Conservation (phyloP, 2,888 invertebrate genomes). For the Drosophila dives region DNA sequence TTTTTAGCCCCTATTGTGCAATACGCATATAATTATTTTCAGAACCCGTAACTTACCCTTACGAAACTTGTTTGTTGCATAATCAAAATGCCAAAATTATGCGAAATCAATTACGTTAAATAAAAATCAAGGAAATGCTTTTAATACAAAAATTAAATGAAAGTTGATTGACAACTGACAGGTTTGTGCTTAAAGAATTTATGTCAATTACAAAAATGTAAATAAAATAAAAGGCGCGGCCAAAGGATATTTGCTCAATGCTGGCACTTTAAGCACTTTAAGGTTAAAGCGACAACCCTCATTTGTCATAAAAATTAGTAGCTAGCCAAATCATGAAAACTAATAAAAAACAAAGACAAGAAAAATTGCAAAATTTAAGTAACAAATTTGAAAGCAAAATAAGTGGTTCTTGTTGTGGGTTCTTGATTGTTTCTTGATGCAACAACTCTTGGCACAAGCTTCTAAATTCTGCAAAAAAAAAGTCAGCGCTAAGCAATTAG, state of each 20-base stretch:
- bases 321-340: not conserved
- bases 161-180: conserved; percentile 33
- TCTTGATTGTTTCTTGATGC: not conserved
- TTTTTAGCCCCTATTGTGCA: not conserved
- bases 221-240: conserved; percentile 61
- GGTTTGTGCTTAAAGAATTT: conserved; percentile 25
- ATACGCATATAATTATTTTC: conserved; percentile 1
- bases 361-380: not conserved
- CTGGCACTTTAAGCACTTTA: conserved; percentile 15
- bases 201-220: conserved; percentile 61
- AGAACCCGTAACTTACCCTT: not conserved
- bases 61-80: not conserved
- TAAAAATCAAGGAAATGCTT: conserved; percentile 37
- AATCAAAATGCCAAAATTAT: conserved; percentile 9
- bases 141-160: conserved; percentile 23
- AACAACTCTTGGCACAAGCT: conserved; percentile 25
- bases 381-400: conserved; percentile 9
- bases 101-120: not conserved
- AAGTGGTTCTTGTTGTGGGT: conserved; percentile 3
- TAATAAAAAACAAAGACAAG: not conserved
- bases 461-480: conserved; percentile 13
- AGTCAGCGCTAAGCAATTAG: not conserved
- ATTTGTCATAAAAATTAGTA: conserved; percentile 47
- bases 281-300: conserved; percentile 15
- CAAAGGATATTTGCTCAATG: conserved; percentile 41